Base-by-base conservation (phyloP, 2,888 invertebrate genomes). In the Dyspetes luteomarginatus region DNA sequence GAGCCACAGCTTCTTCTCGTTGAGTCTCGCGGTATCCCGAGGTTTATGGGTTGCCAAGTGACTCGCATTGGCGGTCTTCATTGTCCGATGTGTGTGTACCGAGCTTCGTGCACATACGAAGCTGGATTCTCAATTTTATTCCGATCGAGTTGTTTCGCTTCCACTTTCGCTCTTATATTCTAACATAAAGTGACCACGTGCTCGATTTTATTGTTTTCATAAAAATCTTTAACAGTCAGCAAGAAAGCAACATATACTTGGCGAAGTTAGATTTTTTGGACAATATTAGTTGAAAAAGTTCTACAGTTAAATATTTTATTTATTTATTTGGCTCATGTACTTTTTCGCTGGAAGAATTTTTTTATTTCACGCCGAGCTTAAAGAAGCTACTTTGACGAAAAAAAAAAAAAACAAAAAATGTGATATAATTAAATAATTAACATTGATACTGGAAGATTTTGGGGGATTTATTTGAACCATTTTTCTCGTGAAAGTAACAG, bases 31-130 rank as follows among this genome's bases (percentile, higher is more conserved):
- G 28, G 74, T 48, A 65, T 67, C 36, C 65, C 56, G 74, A 74
- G 74, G 74, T 74, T 74, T 74, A 74, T 74, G 74, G 65, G 30
- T 74, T 74, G 74, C 65, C 65, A 17, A 55, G 65, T 15, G 22
- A 41, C 17, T 24, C 60, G 58, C 17, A 48, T 24, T 56, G 4
- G 56, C 30, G 56, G 52, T 56, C 65, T 74, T 65, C 56, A 56
- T 65, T 48, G 52, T 24, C 9, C 24, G 12, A 48, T 22, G 72
- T 43, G 36, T n/a, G n/a, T 50, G 43, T 56, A 17, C 17, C 12
- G n/a, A 60, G 17, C 45, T 30, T 45, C 28, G 48, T 58, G 41
- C 12, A 26, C n/a, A 22, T 50, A 30, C 58, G 12, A 12, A 36
- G 36, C 2, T 36, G 12, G 36, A 36, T 36, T 36, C 12, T 36